phyloP scores from a whole-genome alignment of 2,113 vertebrate genomes.

The Ploceus nigricollis region DNA sequence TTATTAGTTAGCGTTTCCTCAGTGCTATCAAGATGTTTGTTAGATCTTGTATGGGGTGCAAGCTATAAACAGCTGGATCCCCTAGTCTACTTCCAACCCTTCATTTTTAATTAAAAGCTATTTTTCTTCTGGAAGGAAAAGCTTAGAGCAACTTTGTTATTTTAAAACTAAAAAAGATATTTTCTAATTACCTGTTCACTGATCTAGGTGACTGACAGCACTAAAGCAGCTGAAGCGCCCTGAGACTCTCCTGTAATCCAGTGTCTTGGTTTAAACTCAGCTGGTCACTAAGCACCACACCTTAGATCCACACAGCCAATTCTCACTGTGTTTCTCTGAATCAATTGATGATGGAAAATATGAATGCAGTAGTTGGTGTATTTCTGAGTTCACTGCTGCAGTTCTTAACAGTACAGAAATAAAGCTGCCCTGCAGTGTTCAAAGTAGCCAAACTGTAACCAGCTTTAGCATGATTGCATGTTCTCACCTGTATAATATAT shows the following conservation, averaged over 20 bases:
- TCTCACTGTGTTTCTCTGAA: neutral
- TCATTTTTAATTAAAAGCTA: neutral
- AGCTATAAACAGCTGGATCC: neutral
- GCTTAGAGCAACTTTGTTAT: neutral
- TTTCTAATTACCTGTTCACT: neutral
- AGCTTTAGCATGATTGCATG: neutral
- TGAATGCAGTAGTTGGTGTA: neutral
- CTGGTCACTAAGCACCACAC: neutral
- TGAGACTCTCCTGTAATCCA: neutral
- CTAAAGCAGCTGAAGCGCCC: neutral
- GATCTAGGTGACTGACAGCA: neutral
- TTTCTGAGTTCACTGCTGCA: neutral
- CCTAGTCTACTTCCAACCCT: neutral
- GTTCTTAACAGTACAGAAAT: neutral
- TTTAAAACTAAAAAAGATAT: neutral
- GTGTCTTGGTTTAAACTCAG: neutral
- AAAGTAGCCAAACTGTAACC: neutral
- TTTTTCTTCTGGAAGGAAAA: neutral
- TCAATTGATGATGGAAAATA: neutral
- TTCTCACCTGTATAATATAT: neutral
- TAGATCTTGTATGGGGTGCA: neutral
- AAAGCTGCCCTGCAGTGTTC: neutral
- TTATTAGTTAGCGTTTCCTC: neutral
- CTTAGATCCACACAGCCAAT: neutral
- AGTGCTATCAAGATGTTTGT: neutral